phyloP scores from a whole-genome alignment of 1,140 invertebrate genomes.

The Pemphigus obesinymphae region DNA sequence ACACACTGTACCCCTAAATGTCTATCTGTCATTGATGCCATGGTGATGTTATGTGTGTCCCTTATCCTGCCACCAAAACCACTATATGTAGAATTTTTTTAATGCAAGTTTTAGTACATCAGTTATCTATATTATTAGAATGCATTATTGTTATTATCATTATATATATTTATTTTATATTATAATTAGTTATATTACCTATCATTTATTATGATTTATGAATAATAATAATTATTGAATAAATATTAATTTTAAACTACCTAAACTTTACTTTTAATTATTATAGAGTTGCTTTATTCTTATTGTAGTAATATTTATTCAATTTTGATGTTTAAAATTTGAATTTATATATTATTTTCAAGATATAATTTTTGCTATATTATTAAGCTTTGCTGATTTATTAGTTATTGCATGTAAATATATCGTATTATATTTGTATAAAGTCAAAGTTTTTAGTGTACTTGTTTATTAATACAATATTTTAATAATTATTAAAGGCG shows the following conservation, averaged over 20 bases:
- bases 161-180: background rate
- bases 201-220: background rate
- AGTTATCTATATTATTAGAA: background rate
- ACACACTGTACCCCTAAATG: conserved; percentile 39
- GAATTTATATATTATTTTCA: conserved; percentile 6
- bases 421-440: background rate
- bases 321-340: background rate
- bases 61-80: conserved; percentile 32
- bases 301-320: background rate
- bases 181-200: background rate
- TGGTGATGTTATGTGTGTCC: conserved; percentile 41
- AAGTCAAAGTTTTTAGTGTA: background rate
- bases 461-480: conserved; percentile 1
- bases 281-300: background rate
- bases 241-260: background rate
- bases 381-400: background rate
- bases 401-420: background rate
- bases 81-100: conserved; percentile 14
- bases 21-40: conserved; percentile 22
- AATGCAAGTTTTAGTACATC: conserved; percentile 1
- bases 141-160: background rate
- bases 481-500: conserved; percentile 54
- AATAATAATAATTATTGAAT: too few species aligned
- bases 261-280: background rate
- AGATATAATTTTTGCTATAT: background rate